Conservation (phyloP, 2,113 vertebrate genomes). For the Microcebus tavaratra region DNA sequence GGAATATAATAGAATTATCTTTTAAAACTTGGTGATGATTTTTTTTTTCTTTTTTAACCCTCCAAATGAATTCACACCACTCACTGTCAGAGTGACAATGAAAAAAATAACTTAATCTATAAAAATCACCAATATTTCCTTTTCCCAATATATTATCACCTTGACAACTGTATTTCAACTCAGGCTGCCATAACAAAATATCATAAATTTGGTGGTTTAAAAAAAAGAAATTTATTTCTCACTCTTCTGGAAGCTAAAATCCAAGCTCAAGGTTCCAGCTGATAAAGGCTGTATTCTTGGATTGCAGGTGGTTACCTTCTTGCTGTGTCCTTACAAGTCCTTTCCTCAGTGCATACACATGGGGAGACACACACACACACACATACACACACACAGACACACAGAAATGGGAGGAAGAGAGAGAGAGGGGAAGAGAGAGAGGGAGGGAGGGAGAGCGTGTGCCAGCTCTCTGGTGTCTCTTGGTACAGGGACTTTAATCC, state of each 20-base stretch:
- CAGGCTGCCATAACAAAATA: not conserved
- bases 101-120: not conserved
- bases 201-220: not conserved
- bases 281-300: not conserved
- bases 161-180: not conserved
- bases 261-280: not conserved
- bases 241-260: not conserved
- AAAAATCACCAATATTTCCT: not conserved
- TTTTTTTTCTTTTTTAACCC: not conserved
- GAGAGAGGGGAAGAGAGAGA: not conserved
- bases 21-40: not conserved
- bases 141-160: not conserved
- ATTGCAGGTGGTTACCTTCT: not conserved
- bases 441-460: not conserved
- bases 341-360: not conserved
- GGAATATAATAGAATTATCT: not conserved
- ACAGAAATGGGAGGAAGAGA: not conserved
- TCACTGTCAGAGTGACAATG: not conserved
- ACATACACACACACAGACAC: not conserved
- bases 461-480: not conserved
- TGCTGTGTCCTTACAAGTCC: not conserved
- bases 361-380: not conserved
- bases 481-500: not conserved
- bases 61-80: not conserved
- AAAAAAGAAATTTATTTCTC: no score